A percentile compares a stretch with the other conserved stretches of the same genome.
Evolutionary conservation across 2,888 invertebrate genomes (phyloP).

Genomic region (Chrysodeixis includens): DNA sequence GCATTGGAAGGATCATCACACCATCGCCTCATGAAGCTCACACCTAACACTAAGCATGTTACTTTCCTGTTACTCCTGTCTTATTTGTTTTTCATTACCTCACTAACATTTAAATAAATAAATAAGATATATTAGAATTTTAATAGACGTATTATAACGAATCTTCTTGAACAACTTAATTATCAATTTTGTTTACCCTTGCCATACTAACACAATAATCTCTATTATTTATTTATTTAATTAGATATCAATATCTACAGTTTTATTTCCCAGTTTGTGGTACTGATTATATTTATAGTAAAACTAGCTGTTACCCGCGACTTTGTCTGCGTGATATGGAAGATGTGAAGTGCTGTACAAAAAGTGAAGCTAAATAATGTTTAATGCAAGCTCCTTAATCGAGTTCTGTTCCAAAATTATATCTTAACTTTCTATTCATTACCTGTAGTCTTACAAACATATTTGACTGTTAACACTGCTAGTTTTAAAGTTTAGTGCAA

Average conservation of each 20-base stretch:
- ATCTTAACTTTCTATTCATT: too few species aligned
- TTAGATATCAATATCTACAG: slow-evolving; percentile 24
- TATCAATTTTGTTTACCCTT: slow-evolving; percentile 22
- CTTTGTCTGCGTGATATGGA: too few species aligned
- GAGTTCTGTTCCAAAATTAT: too few species aligned
- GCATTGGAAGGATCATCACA: slow-evolving; percentile 35
- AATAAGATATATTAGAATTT: slow-evolving; percentile 37
- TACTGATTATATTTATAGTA: slow-evolving; percentile 26
- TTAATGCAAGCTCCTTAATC: too few species aligned
- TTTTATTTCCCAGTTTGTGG: slow-evolving; percentile 18
- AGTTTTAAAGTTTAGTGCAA: too few species aligned
- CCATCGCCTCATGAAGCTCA: slow-evolving; percentile 42
- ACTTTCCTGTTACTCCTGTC: slow-evolving; percentile 11
- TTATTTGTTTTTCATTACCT: slow-evolving; percentile 40
- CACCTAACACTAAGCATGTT: slow-evolving; percentile 23
- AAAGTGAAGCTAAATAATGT: too few species aligned
- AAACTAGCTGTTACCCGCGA: too few species aligned
- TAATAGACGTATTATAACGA: slow-evolving; percentile 47
- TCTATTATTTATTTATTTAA: slow-evolving; percentile 34
- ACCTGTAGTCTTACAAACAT: too few species aligned
- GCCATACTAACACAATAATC: slow-evolving; percentile 32
- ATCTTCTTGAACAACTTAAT: slow-evolving; percentile 30
- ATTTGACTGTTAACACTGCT: too few species aligned
- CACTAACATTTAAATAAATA: slow-evolving; percentile 42
- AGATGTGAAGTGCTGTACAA: too few species aligned